These are phyloP conservation scores for Theocolax elegans DNA, from an alignment of 1,140 invertebrate species.

Conservation along the genomic window DNA sequence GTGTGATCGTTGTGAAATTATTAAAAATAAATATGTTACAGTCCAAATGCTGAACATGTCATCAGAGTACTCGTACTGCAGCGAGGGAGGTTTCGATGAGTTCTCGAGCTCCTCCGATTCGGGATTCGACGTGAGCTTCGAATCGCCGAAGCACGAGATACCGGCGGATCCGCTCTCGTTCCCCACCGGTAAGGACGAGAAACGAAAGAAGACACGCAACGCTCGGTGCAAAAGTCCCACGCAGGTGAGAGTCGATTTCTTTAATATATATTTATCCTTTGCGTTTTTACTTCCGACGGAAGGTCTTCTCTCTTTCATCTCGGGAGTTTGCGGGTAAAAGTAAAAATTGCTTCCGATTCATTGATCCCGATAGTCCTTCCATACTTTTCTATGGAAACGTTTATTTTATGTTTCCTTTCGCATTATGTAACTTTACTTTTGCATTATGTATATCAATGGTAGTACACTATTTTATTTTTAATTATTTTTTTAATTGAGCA, in stretches of 20 bases:
- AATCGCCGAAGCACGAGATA: constrained; percentile 63
- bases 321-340: too few relatives aligned
- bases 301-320: constrained; percentile 12
- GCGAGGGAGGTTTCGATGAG: constrained; percentile 73
- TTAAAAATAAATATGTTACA: too few relatives aligned
- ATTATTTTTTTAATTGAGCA: too few relatives aligned
- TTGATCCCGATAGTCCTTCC: too few relatives aligned
- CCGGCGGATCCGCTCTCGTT: constrained; percentile 42
- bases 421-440: too few relatives aligned
- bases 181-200: constrained; percentile 59
- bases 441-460: too few relatives aligned
- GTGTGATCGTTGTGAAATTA: too few relatives aligned
- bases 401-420: too few relatives aligned
- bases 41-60: constrained; percentile 47
- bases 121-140: constrained; percentile 74
- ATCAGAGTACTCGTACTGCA: constrained; percentile 61
- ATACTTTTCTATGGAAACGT: too few relatives aligned
- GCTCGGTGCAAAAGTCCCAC: constrained; percentile 67
- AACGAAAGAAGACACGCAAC: constrained; percentile 61
- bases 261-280: background rate
- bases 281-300: constrained; percentile 18
- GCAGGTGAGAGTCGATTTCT: constrained; percentile 56
- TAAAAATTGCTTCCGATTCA: too few relatives aligned
- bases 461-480: too few relatives aligned
- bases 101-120: constrained; percentile 78